Base-by-base conservation (phyloP, 2,113 vertebrate species). In the Lutjanus erythropterus region DNA sequence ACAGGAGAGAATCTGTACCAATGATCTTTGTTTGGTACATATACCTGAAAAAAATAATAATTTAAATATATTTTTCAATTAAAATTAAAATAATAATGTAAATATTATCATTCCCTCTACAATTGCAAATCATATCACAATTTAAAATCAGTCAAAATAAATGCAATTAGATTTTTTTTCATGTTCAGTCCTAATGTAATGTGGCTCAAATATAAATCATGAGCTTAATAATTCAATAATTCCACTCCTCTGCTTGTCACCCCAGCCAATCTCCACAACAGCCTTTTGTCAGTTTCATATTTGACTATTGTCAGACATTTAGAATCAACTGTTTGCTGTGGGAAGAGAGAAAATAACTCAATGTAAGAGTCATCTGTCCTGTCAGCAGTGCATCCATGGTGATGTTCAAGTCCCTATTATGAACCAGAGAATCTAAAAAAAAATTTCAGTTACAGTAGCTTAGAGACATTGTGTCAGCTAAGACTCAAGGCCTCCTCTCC, bases 401-500 rank as follows among this genome's bases (percentile, higher is more conserved):
- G 44, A 71, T 59, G 71, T 76, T 74, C 9, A 67, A 83, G 44
- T 79, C 61, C 44, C 19, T 68, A 73, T 77, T 82, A 70, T 67
- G 46, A 88, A 71, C 42, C 39, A 62, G 55, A 64, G n/a, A 67
- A 76, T 50, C 39, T 53, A 52, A 73, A 78, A 74, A 71, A 79
- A 56, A 76, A 64, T 10, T 79, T 80, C 80, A 85, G 80, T 89
- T 83, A 84, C 62, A 86, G 86, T 84, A 76, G 80, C 83, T 88
- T 77, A 78, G 62, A 87, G 83, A 76, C 77, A 78, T 75, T 47
- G 81, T 84, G 78, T 88, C 79, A 86, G 80, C 71, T 81, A 78
- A 77, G 69, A 84, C 83, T 88, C 74, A 61, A 72, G 60, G 64
- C 75, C 78, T 87, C 77, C 55, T 78, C 74, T 80, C 33, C 14